phyloP scores from a whole-genome alignment of 2,888 invertebrate genomes.

The Tenthredo mesomela region DNA sequence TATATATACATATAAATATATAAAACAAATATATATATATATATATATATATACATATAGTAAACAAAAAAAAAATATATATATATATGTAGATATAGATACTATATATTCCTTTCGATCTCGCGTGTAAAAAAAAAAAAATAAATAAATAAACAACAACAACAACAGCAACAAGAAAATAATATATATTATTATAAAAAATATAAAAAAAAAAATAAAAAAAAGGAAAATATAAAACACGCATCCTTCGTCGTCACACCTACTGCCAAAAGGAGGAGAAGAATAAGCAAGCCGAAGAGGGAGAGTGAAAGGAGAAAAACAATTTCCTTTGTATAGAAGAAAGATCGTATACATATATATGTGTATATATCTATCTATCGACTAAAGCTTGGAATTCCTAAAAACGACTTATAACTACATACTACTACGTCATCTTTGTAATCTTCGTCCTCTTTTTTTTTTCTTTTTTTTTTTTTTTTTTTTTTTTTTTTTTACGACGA shows the following conservation, averaged over 20 bases:
- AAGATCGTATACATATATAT: neutral
- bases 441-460: conserved; percentile 9
- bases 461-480: too few relatives aligned
- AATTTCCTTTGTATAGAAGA: conserved; percentile 44
- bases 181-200: neutral
- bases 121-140: conserved; percentile 10
- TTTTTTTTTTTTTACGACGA: too few relatives aligned
- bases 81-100: conserved; percentile 30
- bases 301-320: conserved; percentile 19
- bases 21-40: conserved; percentile 6
- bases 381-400: neutral
- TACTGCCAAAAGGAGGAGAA: conserved; percentile 14
- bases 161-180: neutral
- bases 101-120: conserved; percentile 35
- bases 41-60: conserved; percentile 20
- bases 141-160: neutral
- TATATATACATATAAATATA: conserved; percentile 1
- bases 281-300: conserved; percentile 13
- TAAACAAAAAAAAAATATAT: neutral
- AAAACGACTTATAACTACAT: neutral
- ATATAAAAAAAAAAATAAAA: neutral
- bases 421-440: conserved; percentile 14
- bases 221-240: conserved; percentile 2
- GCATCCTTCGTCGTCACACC: neutral
- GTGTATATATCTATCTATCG: too few relatives aligned